Evolutionary conservation across 2,113 vertebrate genomes (phyloP).

Genomic region (Dendropsophus ebraccatus): DNA sequence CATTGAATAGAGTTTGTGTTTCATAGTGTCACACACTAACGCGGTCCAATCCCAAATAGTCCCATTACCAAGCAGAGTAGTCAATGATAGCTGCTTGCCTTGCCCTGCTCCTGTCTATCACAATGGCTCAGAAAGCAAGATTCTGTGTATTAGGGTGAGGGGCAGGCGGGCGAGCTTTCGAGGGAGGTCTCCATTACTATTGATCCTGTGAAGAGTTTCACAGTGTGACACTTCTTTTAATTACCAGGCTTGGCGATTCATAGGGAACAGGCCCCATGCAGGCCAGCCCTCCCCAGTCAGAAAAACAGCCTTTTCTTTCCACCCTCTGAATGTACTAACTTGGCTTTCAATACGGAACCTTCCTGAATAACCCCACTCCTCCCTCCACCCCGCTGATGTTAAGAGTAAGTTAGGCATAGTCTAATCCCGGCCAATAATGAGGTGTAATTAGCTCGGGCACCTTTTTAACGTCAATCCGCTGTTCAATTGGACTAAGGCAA

Average conservation of each 20-base stretch:
- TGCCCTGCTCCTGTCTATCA: constrained; percentile 42
- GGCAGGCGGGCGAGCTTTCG: neutral
- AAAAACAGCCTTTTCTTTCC: constrained; percentile 52
- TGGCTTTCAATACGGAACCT: constrained; percentile 47
- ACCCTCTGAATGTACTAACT: constrained; percentile 50
- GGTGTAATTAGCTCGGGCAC: constrained; percentile 52
- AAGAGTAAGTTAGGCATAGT: constrained; percentile 50
- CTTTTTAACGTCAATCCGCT: constrained; percentile 50
- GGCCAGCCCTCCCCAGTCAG: constrained; percentile 42
- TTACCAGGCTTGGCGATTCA: constrained; percentile 52
- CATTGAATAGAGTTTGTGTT: constrained; percentile 26
- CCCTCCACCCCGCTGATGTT: constrained; percentile 27
- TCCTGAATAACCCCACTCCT: constrained; percentile 16
- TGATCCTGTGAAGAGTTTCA: constrained; percentile 55
- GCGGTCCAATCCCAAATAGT: neutral
- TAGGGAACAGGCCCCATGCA: constrained; percentile 39
- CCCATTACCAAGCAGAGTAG: neutral
- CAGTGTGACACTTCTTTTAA: constrained; percentile 57
- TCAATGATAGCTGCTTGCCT: neutral
- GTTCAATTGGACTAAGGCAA: constrained; percentile 47
- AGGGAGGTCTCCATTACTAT: constrained; percentile 54
- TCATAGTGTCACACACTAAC: constrained; percentile 35
- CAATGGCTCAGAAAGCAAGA: neutral
- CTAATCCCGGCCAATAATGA: constrained; percentile 53
- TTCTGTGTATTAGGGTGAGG: constrained; percentile 5